Base-by-base conservation (phyloP, 1,140 invertebrate genomes). In the Atta texana region DNA sequence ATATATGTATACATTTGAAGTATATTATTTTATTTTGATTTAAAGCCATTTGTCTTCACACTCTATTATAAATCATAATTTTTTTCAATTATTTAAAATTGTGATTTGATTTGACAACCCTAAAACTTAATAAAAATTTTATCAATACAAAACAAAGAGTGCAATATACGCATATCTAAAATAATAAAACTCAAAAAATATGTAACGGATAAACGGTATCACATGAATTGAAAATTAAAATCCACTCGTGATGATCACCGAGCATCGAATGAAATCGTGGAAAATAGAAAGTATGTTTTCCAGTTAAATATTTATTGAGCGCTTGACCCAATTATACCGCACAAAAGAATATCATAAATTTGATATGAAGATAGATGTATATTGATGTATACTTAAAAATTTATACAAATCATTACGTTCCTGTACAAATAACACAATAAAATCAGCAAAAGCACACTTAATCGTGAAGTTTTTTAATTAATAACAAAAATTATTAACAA, bases 241-340 rank as follows among this genome's bases (percentile, higher is more conserved):
- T 14, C 34, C 8, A 51, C 12, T 49, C 21, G n/a, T 44, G 39
- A 74, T 14, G 39, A 61, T 51, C 34, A 61, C 3, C 51, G 34
- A 34, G 24, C 39, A 74, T 59, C 44, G 5, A n/a, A 61, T 31
- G 28, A 55, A 71, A 61, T 14, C 55, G 24, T 68, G 14, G 14
- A 34, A 75, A 74, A 61, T 8, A 34, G 18, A 74, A 59, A 72
- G 16, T 68, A n/a, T 10, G 39, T 34, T 84, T 82, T 51, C 28
- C n/a, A 28, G 51, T 88, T 81, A 92, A 92, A 92, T 91, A 93
- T 92, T 91, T 92, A 90, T 72, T 87, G 87, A 89, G 69, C 88
- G 86, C 76, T 92, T 92, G 89, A 89, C 87, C 89, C 81, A 90
- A 92, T 91, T 90, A 92, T 87, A 24, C 6, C 5, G 21, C 59